Evolutionary conservation across 2,797 vertebrate genomes (phyloP).

Genomic region (Muraenolepis orangiensis): DNA sequence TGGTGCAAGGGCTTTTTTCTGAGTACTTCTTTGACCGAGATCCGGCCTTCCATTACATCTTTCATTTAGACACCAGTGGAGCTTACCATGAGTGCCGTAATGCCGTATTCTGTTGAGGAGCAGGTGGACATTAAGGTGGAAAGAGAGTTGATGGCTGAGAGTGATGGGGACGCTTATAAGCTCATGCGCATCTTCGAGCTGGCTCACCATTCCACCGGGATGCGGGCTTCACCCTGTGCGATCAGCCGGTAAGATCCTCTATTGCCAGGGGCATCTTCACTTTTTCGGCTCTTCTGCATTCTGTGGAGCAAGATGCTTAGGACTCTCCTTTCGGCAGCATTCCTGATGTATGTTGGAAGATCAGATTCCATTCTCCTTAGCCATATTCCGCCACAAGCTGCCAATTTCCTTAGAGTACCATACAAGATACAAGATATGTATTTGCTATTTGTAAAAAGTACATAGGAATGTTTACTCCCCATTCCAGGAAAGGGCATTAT

Average conservation of each 20-base stretch:
- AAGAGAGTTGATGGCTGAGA: constrained; percentile 76
- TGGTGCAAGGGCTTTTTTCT: constrained; percentile 81
- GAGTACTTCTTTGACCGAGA: constrained; percentile 86
- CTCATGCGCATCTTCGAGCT: constrained; percentile 84
- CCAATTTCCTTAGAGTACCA: too few species aligned
- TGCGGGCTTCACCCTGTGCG: constrained; percentile 86
- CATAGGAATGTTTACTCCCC: too few species aligned
- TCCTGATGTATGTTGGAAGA: too few species aligned
- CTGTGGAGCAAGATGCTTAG: constrained; percentile 78
- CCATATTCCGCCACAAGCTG: too few species aligned
- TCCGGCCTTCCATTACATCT: constrained; percentile 77
- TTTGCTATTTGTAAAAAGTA: too few species aligned
- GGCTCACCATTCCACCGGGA: constrained; percentile 82
- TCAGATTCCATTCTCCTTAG: too few species aligned
- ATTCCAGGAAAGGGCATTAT: too few species aligned
- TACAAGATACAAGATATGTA: too few species aligned
- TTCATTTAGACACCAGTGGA: constrained; percentile 79
- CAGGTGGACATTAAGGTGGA: constrained; percentile 80
- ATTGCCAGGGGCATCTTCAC: constrained; percentile 85
- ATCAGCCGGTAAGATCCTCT: constrained; percentile 83
- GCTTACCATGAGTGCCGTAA: constrained; percentile 77
- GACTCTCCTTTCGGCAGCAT: constrained; percentile 84
- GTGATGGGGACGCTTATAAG: constrained; percentile 62
- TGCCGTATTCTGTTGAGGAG: constrained; percentile 81
- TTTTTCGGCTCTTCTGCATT: constrained; percentile 85